Conservation (phyloP, 2,113 vertebrate species). For the Pedionomus torquatus region DNA sequence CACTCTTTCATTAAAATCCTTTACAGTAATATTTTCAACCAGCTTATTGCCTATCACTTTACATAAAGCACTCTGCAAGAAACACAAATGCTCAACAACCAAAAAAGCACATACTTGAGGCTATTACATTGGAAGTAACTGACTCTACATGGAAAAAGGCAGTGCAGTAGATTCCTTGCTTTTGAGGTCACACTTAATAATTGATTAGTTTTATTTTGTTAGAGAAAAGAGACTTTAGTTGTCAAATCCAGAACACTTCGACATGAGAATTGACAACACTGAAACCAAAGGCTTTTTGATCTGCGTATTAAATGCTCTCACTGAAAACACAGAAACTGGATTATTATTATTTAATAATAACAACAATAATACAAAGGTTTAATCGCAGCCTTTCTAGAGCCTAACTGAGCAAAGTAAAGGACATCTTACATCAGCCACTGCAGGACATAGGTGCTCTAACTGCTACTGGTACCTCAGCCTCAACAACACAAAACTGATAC, state of each 20-base stretch:
- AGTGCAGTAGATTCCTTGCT: neutral
- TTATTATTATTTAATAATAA: neutral
- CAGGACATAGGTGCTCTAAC: neutral
- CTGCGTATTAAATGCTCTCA: neutral
- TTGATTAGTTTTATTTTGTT: neutral
- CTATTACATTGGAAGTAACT: neutral
- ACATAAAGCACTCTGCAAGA: neutral
- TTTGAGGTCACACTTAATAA: neutral
- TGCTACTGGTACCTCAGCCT: neutral
- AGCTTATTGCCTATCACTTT: neutral
- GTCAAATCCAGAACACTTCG: neutral
- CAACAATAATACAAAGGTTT: neutral
- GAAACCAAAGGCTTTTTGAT: neutral
- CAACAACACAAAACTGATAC: neutral
- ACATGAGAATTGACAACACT: neutral
- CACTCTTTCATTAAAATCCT: neutral
- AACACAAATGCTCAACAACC: neutral
- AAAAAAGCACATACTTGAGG: neutral
- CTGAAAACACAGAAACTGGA: neutral
- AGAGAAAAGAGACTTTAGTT: neutral
- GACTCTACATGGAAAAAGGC: neutral
- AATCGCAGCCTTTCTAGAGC: neutral
- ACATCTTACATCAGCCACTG: neutral
- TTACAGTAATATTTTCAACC: neutral
- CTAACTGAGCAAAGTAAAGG: neutral